A percentile compares a stretch with the other conserved stretches of the same genome.
These are phyloP conservation scores for Orthosia gracilis DNA, from an alignment of 2,888 invertebrate genomes.

Conservation along the genomic window DNA sequence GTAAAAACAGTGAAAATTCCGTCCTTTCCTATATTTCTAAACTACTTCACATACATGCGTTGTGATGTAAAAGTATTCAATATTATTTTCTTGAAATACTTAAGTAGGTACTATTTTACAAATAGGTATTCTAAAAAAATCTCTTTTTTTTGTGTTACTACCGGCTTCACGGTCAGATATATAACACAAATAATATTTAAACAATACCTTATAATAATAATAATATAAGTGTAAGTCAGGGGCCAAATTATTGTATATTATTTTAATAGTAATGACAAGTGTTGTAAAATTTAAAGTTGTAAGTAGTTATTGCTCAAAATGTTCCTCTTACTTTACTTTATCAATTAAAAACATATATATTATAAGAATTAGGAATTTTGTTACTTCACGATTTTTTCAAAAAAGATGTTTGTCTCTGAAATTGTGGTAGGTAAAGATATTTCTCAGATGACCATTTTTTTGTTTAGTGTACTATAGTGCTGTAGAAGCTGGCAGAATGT, in stretches of 20 bases:
- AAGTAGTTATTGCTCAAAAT: conserved; percentile 15
- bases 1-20: conserved; percentile 17
- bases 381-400: neutral
- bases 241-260: conserved; percentile 38
- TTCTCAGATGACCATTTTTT: conserved; percentile 18
- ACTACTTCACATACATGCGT: no score
- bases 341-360: neutral
- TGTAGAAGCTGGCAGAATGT: neutral
- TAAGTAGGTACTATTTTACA: no score
- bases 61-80: neutral
- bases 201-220: neutral
- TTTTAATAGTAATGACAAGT: conserved; percentile 15
- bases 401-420: conserved; percentile 23
- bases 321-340: conserved; percentile 34
- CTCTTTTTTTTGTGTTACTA: neutral
- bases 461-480: neutral
- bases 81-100: no score
- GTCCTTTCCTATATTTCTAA: conserved; percentile 29
- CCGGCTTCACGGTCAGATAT: neutral
- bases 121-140: no score
- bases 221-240: conserved; percentile 3
- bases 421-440: conserved; percentile 6
- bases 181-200: neutral
- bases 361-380: neutral
- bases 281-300: conserved; percentile 35